Conservation (phyloP, 2,888 invertebrate species). For the Aspidiotus rigidus region DNA sequence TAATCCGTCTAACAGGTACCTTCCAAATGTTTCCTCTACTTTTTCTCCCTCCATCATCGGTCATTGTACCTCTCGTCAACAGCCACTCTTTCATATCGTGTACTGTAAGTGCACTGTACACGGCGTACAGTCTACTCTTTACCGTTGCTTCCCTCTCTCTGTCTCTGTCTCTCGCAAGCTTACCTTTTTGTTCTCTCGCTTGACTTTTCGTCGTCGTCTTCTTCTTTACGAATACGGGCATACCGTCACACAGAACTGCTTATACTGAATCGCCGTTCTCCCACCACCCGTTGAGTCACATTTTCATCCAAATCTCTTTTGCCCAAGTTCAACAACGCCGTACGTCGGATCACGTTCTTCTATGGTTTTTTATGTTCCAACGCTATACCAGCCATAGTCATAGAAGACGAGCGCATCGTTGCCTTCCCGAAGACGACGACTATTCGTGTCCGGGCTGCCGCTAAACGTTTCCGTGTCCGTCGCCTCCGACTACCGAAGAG, state of each 20-base stretch:
- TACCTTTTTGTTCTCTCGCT: background rate
- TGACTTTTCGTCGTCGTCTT: background rate
- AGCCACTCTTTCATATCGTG: slow-evolving; percentile 5
- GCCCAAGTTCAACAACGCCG: slow-evolving; percentile 26
- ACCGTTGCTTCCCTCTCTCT: background rate
- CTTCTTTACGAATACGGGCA: background rate
- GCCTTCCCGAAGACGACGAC: slow-evolving; percentile 1
- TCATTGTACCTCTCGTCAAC: slow-evolving; percentile 33
- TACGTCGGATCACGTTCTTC: slow-evolving; percentile 13
- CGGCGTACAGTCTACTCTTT: background rate
- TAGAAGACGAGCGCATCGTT: slow-evolving; percentile 7
- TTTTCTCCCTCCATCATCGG: slow-evolving; percentile 16
- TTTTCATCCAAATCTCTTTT: slow-evolving; percentile 27
- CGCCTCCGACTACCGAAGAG: slow-evolving; percentile 18
- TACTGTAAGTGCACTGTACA: background rate
- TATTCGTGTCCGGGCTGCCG: background rate
- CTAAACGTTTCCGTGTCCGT: slow-evolving; percentile 27
- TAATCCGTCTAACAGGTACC: slow-evolving; percentile 30
- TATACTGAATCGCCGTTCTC: slow-evolving; percentile 26
- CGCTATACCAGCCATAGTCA: background rate
- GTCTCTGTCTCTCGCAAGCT: background rate
- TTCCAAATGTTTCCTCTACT: slow-evolving; percentile 33
- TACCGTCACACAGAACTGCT: slow-evolving; percentile 18
- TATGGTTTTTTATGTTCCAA: background rate
- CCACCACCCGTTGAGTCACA: slow-evolving; percentile 21